Evolutionary conservation across 2,888 invertebrate species (phyloP), one percentile per base, ranked within the genome.

Genomic region (Drosophila aldrichi): DNA sequence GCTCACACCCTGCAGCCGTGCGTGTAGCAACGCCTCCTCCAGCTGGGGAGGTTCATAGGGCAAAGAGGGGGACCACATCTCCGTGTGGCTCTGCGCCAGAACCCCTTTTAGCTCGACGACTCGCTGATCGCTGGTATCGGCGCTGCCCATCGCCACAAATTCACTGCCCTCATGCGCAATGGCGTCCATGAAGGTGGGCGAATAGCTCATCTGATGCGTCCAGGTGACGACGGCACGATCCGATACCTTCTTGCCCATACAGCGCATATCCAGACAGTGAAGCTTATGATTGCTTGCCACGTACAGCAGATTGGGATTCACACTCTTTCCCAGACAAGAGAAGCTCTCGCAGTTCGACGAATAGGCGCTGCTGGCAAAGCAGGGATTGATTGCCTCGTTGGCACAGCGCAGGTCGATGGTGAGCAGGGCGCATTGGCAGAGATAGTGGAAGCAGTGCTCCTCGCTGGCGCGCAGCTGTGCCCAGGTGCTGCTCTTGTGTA

Each of bases 271-370:
- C 49, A 92, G 57, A 32, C 91, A 91, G 62, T 91, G 90, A 3
- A 92, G 32, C 38, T 91, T 92, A 63, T 93, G 92, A 49, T 83
- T 92, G 5, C 92, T 89, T 4, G 85, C 92, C 34, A 92, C 77
- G 62, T 93, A 93, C 9, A 92, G 68, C 0, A 90, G 79, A 70
- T 92, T 77, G 0, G 88, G 77, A 79, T 89, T 91, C 4, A 68
- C 59, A 66, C 92, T 92, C 18, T 70, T 63, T 1, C 68, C 64
- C 46, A 92, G 8, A 1, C 89, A 83, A 12, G 88, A 88, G 66
- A 92, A 91, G 14, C 60, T 78, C 60, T 91, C 90, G 44, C 93
- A 93, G 8, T 68, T 14, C 59, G 70, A 9, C 16, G 74, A 20
- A 55, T 69, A 81, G 62, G 88, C 54, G 81, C 87, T 38, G 77